Evolutionary conservation across 2,888 invertebrate species (phyloP).

Genomic region (Strigamia maritima): DNA sequence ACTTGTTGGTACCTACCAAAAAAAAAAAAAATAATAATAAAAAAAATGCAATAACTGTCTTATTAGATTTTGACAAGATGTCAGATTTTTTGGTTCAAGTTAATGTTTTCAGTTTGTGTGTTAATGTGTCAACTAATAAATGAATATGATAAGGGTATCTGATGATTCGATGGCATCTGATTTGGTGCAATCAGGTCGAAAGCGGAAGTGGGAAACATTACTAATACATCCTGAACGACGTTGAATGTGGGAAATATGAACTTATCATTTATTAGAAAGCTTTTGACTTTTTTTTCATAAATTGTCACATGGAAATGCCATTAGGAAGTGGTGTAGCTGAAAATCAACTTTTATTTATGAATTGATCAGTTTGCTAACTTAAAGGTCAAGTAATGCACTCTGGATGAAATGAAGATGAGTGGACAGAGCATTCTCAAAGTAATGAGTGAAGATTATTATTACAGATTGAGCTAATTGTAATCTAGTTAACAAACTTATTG

Average conservation of each 20-base stretch:
- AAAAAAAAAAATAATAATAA: not conserved
- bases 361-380: not conserved
- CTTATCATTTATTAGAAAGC: not conserved
- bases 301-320: not conserved
- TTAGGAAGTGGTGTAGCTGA: not conserved
- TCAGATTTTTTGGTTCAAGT: not conserved
- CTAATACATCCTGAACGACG: conserved; percentile 14
- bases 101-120: not conserved
- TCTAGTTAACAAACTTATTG: not conserved
- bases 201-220: conserved; percentile 30
- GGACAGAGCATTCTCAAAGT: no score
- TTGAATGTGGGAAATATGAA: conserved; percentile 14
- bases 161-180: conserved; percentile 17
- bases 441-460: not conserved
- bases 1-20: no score
- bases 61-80: conserved; percentile 15
- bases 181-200: conserved; percentile 20
- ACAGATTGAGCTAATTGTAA: not conserved
- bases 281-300: not conserved
- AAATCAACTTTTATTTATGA: not conserved
- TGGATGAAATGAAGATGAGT: no score
- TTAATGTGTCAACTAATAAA: conserved; percentile 2
- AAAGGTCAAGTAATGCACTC: no score
- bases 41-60: not conserved
- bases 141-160: not conserved